Percentiles rank a stretch among this genome's conserved stretches.
phyloP scores from a whole-genome alignment of 1,140 invertebrate genomes.

The Drosophila ambigua region DNA sequence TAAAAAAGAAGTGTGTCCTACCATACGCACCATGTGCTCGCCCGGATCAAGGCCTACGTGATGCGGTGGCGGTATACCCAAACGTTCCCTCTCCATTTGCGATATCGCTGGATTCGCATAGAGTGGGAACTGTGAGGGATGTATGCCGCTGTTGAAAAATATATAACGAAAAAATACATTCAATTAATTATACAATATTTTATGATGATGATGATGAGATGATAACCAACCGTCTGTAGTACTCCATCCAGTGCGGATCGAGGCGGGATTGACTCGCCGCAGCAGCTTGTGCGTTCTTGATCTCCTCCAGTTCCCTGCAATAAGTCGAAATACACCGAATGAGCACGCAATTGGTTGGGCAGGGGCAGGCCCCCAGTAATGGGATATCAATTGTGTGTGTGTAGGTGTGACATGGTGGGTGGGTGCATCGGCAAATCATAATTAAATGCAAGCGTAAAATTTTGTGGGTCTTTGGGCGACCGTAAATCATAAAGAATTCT shows the following conservation, averaged over 20 bases:
- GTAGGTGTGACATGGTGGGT: constrained; percentile 9
- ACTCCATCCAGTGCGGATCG: constrained; percentile 96
- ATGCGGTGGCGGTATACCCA: constrained; percentile 89
- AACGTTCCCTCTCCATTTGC: constrained; percentile 93
- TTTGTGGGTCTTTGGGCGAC: constrained; percentile 38
- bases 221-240: constrained; percentile 89
- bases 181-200: neutral
- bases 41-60: constrained; percentile 86
- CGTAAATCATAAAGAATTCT: constrained; percentile 19
- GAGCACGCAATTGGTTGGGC: neutral
- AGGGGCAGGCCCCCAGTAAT: neutral
- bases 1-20: constrained; percentile 85
- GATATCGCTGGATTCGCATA: constrained; percentile 89
- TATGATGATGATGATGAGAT: neutral
- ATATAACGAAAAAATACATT: neutral
- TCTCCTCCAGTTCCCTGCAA: constrained; percentile 90
- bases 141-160: constrained; percentile 85
- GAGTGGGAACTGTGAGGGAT: constrained; percentile 86
- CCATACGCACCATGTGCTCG: constrained; percentile 86
- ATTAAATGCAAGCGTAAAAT: constrained; percentile 38
- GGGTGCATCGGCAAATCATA: constrained; percentile 50
- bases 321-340: constrained; percentile 18
- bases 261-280: constrained; percentile 87
- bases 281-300: constrained; percentile 89
- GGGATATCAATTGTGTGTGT: constrained; percentile 1